A percentile compares a stretch with the other conserved stretches of the same genome.
These are phyloP conservation scores for Helarctos malayanus DNA, from an alignment of 2,797 vertebrate genomes.

Conservation along the genomic window DNA sequence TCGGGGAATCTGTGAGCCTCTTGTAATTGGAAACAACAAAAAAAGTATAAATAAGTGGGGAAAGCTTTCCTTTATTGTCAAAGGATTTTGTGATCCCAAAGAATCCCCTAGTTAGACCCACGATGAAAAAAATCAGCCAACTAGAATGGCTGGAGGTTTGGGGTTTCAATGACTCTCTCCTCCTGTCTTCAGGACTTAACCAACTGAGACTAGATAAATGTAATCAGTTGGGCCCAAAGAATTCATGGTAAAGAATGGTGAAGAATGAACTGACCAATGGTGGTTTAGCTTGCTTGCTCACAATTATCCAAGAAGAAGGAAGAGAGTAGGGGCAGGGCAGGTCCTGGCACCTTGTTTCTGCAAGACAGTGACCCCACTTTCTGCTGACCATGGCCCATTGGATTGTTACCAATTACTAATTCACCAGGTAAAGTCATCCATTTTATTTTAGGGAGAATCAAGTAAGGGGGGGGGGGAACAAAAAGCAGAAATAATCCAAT, in stretches of 20 bases:
- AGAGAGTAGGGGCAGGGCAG: not conserved
- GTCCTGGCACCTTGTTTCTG: not conserved
- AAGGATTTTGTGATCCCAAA: not conserved
- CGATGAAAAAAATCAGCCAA: not conserved
- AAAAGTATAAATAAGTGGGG: not conserved
- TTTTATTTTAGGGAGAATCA: not conserved
- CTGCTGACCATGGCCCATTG: not conserved
- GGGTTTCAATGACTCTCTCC: not conserved
- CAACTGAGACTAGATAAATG: not conserved
- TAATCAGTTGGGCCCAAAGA: not conserved
- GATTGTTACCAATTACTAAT: not conserved
- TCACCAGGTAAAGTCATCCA: not conserved
- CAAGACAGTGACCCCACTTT: not conserved
- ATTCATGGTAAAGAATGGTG: not conserved
- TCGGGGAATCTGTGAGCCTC: not conserved
- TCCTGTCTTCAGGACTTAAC: not conserved
- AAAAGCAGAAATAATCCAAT: not conserved
- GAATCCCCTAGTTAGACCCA: not conserved
- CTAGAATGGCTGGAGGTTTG: not conserved
- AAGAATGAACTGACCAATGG: not conserved
- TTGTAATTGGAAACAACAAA: not conserved
- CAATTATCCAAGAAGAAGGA: not conserved
- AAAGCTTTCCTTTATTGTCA: slow-evolving; percentile 38
- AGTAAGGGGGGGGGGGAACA: not conserved
- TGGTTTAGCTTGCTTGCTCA: not conserved